These are phyloP conservation scores for Acipenser oxyrinchus DNA, from an alignment of 2,797 vertebrate genomes.

Conservation along the genomic window DNA sequence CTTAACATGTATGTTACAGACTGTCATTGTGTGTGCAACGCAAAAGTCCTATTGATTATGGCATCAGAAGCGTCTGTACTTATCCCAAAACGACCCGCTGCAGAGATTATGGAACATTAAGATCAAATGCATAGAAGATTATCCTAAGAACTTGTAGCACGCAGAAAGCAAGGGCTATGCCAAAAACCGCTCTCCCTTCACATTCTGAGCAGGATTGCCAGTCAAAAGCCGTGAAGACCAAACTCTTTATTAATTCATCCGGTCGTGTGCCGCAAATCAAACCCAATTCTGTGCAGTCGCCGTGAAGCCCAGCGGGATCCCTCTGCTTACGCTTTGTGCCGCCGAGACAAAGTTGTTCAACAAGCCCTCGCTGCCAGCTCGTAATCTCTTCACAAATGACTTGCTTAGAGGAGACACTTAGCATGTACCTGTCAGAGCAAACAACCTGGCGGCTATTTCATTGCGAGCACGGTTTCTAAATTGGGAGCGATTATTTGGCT, in stretches of 20 bases:
- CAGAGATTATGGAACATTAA: slow-evolving; percentile 11
- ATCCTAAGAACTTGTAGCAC: slow-evolving; percentile 49
- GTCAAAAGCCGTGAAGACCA: slow-evolving; percentile 72
- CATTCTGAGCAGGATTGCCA: slow-evolving; percentile 52
- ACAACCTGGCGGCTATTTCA: slow-evolving; percentile 58
- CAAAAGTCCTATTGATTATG: background rate
- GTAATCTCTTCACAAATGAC: slow-evolving; percentile 12
- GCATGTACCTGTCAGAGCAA: slow-evolving; percentile 42
- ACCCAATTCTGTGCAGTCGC: slow-evolving; percentile 85
- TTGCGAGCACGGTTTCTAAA: slow-evolving; percentile 47
- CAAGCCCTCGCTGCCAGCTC: slow-evolving; percentile 2
- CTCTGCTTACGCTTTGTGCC: slow-evolving; percentile 20
- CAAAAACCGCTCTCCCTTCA: slow-evolving; percentile 23
- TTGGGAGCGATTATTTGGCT: slow-evolving; percentile 21
- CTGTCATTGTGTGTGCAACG: background rate
- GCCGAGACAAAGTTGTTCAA: slow-evolving; percentile 28
- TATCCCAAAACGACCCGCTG: slow-evolving; percentile 15
- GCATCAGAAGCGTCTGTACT: slow-evolving; percentile 10
- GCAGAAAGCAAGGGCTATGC: slow-evolving; percentile 26
- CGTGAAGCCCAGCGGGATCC: slow-evolving; percentile 80
- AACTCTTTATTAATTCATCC: slow-evolving; percentile 84
- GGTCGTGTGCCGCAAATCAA: slow-evolving; percentile 92
- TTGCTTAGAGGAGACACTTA: slow-evolving; percentile 12
- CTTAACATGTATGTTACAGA: too few relatives aligned
- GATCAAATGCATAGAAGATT: slow-evolving; percentile 6